Evolutionary conservation across 2,797 vertebrate genomes (phyloP).

Genomic region (Trachops cirrhosus): DNA sequence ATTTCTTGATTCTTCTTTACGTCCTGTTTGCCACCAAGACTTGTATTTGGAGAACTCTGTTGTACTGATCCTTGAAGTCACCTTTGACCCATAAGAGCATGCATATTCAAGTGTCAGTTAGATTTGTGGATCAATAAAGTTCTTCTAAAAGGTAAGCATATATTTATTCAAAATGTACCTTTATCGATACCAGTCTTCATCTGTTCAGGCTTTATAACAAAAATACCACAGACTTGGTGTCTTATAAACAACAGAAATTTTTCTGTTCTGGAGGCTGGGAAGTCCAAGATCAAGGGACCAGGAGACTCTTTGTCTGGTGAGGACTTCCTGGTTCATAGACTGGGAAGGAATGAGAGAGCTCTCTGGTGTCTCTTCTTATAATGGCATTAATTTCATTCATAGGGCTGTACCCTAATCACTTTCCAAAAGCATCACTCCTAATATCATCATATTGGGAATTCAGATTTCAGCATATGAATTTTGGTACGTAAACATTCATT

Average conservation of each 20-base stretch:
- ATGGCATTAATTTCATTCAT: neutral
- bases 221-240: neutral
- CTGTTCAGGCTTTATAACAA: neutral
- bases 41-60: neutral
- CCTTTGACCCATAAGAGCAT: neutral
- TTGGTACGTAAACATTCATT: neutral
- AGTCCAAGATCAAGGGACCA: neutral
- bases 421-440: neutral
- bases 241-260: neutral
- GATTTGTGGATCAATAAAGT: constrained; percentile 19
- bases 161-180: neutral
- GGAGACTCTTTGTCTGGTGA: neutral
- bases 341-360: neutral
- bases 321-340: neutral
- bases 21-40: neutral
- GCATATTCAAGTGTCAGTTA: neutral
- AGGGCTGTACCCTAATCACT: neutral
- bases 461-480: neutral
- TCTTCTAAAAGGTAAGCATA: constrained; percentile 39
- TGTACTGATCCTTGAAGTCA: neutral
- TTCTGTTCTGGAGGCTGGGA: neutral
- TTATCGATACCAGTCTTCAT: neutral
- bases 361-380: neutral
- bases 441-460: neutral
- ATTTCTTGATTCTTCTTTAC: neutral